These are phyloP conservation scores for Drosophila neonasuta DNA, from an alignment of 2,888 invertebrate species.

Conservation along the genomic window DNA sequence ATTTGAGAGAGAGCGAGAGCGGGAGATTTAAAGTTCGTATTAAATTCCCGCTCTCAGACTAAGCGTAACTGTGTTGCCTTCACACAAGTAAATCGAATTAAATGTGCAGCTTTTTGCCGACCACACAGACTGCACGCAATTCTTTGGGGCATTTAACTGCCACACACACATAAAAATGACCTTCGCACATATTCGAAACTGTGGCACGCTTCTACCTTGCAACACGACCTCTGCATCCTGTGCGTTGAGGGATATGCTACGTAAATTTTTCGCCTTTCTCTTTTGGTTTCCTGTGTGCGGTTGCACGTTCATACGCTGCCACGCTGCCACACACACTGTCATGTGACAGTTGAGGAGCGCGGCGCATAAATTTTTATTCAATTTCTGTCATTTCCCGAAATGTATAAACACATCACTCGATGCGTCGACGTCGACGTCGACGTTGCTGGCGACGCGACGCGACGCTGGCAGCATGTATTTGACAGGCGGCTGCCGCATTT, in stretches of 20 bases:
- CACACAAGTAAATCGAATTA: slow-evolving; percentile 6
- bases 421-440: slow-evolving; percentile 12
- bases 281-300: slow-evolving; percentile 57
- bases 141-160: slow-evolving; percentile 43
- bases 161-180: slow-evolving; percentile 40
- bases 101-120: slow-evolving; percentile 13
- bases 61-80: not conserved
- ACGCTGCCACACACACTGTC: not conserved
- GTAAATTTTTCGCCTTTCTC: slow-evolving; percentile 29
- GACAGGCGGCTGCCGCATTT: slow-evolving; percentile 41
- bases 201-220: slow-evolving; percentile 15
- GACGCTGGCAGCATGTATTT: slow-evolving; percentile 27
- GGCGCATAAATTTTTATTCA: slow-evolving; percentile 74
- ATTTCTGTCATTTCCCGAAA: slow-evolving; percentile 74
- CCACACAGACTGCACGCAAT: slow-evolving; percentile 16
- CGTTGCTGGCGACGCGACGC: not conserved
- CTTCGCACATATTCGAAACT: slow-evolving; percentile 57
- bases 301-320: slow-evolving; percentile 32
- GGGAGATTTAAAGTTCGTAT: not conserved
- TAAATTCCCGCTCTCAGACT: not conserved
- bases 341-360: slow-evolving; percentile 15
- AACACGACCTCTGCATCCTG: slow-evolving; percentile 13
- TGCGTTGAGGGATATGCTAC: slow-evolving; percentile 28
- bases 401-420: slow-evolving; percentile 73
- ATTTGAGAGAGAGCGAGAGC: not conserved